Conservation (phyloP, 2,113 vertebrate species). For the Vimba vimba region DNA sequence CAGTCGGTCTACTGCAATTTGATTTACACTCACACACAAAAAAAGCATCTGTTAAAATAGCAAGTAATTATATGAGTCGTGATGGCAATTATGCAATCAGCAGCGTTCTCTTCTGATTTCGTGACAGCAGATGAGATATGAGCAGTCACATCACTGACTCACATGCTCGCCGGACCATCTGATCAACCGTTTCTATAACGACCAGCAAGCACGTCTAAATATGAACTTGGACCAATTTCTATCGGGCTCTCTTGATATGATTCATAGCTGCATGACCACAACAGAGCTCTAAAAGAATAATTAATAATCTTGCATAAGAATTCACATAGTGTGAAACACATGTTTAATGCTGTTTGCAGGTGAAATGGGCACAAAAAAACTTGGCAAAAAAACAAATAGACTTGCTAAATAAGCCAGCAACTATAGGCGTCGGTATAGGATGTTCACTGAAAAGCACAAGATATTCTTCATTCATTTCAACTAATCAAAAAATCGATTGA, state of each 20-base stretch:
- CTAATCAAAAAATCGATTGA: too few relatives aligned
- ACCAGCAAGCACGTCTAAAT: constrained; percentile 61
- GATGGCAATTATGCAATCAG: constrained; percentile 57
- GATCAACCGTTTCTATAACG: constrained; percentile 73
- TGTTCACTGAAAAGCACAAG: too few relatives aligned
- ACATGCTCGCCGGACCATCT: constrained; percentile 68
- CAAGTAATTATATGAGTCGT: constrained; percentile 42
- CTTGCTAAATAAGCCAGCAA: too few relatives aligned
- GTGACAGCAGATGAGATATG: constrained; percentile 71
- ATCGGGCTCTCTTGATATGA: constrained; percentile 24
- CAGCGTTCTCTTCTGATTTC: constrained; percentile 64
- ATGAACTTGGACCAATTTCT: constrained; percentile 25
- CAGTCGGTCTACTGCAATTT: not conserved
- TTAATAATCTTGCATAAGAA: not conserved
- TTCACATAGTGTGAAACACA: not conserved
- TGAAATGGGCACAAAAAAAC: not conserved
- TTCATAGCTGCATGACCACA: not conserved
- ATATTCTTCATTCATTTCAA: too few relatives aligned
- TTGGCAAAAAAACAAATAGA: too few relatives aligned
- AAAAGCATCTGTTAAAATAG: constrained; percentile 38
- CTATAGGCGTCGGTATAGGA: too few relatives aligned
- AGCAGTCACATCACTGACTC: constrained; percentile 74
- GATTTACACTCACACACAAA: not conserved
- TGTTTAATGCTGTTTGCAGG: not conserved
- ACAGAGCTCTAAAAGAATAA: not conserved